Percentiles rank a stretch among this genome's conserved stretches.
These are phyloP conservation scores for Notechis scutatus DNA, from an alignment of 2,113 vertebrate species.

Conservation along the genomic window DNA sequence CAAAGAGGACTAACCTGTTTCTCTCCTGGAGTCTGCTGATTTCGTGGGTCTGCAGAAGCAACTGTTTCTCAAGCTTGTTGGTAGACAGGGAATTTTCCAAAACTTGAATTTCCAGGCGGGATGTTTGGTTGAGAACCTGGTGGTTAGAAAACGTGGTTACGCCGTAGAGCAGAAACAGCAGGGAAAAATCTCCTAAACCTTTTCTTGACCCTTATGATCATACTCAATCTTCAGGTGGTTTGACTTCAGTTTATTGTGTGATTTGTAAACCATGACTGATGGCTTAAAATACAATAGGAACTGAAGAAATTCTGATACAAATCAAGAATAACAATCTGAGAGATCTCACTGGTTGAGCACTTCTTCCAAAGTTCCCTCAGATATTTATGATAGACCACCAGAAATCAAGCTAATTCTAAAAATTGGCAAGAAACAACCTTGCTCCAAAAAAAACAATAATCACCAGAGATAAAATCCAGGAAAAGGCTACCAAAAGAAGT, in stretches of 20 bases:
- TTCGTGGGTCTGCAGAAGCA: conserved; percentile 76
- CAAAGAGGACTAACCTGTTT: conserved; percentile 67
- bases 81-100: conserved; percentile 78
- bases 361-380: not conserved
- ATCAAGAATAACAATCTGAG: not conserved
- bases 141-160: not conserved
- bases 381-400: not conserved
- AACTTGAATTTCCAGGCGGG: conserved; percentile 78
- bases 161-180: not conserved
- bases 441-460: too few species aligned
- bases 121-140: conserved; percentile 80
- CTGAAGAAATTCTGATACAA: not conserved
- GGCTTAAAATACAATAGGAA: not conserved
- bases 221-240: not conserved
- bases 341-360: not conserved
- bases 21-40: conserved; percentile 76
- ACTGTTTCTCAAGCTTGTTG: conserved; percentile 76
- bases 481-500: too few species aligned
- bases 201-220: not conserved
- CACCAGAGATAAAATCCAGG: not conserved
- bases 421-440: not conserved
- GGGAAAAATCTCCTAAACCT: not conserved
- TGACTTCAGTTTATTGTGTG: not conserved
- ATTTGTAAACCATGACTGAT: not conserved
- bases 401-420: not conserved